Evolutionary conservation across 2,888 invertebrate genomes (phyloP).

Genomic region (Sesia apiformis): DNA sequence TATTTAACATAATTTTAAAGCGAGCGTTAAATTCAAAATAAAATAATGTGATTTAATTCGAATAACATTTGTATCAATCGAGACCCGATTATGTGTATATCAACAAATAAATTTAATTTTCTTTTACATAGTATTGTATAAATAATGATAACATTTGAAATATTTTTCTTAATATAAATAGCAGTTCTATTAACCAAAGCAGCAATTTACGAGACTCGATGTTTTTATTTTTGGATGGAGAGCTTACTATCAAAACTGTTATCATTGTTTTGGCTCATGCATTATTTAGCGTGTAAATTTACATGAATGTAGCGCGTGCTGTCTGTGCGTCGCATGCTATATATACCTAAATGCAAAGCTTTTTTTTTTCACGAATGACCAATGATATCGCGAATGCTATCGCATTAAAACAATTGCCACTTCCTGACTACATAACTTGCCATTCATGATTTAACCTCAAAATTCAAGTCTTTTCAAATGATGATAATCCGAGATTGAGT

Average conservation of each 20-base stretch:
- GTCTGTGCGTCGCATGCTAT: neutral
- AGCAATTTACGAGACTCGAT: neutral
- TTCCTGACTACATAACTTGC: neutral
- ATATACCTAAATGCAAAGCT: neutral
- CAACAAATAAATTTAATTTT: too few species aligned
- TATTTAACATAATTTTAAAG: too few species aligned
- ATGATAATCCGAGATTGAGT: conserved; percentile 79
- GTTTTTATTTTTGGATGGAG: conserved; percentile 1
- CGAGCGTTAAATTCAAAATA: too few species aligned
- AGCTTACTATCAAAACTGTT: neutral
- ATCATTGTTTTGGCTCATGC: neutral
- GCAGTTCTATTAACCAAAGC: too few species aligned
- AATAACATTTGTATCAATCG: too few species aligned
- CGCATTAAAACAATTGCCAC: neutral
- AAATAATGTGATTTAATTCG: too few species aligned
- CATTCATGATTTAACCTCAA: neutral
- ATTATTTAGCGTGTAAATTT: neutral
- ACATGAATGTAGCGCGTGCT: too few species aligned
- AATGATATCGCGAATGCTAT: neutral
- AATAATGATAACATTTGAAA: too few species aligned
- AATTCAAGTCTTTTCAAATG: conserved; percentile 26
- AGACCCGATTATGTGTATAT: too few species aligned
- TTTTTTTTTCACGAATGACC: neutral
- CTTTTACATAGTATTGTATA: too few species aligned
- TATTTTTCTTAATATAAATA: too few species aligned